phyloP scores from a whole-genome alignment of 2,113 vertebrate species.

The Entelurus aequoreus region DNA sequence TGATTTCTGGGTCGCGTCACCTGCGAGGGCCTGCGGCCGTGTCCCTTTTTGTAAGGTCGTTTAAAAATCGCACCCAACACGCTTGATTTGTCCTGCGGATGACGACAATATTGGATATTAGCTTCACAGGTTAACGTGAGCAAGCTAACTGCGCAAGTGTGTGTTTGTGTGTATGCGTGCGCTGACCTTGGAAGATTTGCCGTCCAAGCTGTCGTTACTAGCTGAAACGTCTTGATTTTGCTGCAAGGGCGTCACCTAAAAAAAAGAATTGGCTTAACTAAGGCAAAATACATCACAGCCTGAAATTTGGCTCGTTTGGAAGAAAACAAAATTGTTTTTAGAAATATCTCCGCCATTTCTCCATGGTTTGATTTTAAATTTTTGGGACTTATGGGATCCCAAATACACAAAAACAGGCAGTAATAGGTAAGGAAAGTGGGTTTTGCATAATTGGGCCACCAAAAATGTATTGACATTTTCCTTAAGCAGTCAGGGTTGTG shows the following conservation, averaged over 20 bases:
- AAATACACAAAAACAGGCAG: no score
- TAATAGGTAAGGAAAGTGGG: no score
- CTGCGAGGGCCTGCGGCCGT: conserved; percentile 21
- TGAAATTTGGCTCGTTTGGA: no score
- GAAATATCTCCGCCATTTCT: no score
- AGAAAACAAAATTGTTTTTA: no score
- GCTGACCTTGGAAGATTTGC: conserved; percentile 40
- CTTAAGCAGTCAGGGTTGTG: background rate
- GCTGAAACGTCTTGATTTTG: conserved; percentile 33
- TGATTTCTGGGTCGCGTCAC: background rate
- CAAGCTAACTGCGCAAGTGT: rapidly evolving
- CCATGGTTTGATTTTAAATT: no score
- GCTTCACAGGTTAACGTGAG: background rate
- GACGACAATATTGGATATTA: conserved; percentile 1
- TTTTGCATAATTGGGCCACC: no score
- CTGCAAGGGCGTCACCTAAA: conserved; percentile 10
- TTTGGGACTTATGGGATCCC: no score
- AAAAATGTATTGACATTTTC: background rate
- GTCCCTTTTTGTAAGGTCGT: conserved; percentile 33
- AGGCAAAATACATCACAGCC: no score
- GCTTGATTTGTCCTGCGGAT: conserved; percentile 39
- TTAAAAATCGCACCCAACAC: conserved; percentile 27
- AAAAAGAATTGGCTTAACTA: background rate
- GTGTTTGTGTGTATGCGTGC: background rate
- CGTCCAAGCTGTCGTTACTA: conserved; percentile 36